Evolutionary conservation across 2,113 vertebrate species (phyloP).

Genomic region (Cervus canadensis): DNA sequence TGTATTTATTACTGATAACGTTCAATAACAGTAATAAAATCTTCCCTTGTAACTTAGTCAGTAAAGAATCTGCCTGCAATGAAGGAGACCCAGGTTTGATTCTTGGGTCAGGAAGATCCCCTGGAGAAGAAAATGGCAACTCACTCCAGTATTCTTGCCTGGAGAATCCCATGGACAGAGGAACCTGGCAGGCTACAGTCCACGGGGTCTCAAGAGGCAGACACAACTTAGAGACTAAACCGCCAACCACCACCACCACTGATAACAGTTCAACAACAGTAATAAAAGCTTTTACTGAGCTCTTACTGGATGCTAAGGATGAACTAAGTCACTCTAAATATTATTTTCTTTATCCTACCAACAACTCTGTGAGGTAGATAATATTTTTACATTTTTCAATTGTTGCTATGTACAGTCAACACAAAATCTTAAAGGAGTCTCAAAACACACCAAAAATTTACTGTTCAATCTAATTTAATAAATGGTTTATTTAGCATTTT

Average conservation of each 20-base stretch:
- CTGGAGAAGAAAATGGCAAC: background rate
- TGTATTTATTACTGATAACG: background rate
- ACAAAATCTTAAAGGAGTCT: background rate
- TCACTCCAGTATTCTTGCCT: background rate
- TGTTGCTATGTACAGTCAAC: background rate
- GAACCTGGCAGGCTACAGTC: background rate
- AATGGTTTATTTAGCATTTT: background rate
- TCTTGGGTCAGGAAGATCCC: background rate
- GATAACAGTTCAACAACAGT: background rate
- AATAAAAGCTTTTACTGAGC: background rate
- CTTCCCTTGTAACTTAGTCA: background rate
- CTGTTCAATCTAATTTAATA: background rate
- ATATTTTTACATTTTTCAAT: background rate
- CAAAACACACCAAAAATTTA: background rate
- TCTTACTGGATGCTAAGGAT: background rate
- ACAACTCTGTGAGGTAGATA: background rate
- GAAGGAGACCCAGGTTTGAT: background rate
- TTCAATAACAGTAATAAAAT: background rate
- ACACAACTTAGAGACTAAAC: background rate
- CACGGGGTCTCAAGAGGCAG: rapidly evolving
- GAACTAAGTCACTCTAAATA: background rate
- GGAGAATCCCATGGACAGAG: background rate
- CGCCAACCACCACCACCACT: background rate
- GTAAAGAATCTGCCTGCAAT: background rate
- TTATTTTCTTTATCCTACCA: background rate